Conservation (phyloP, 2,113 vertebrate species). For the Rostratula benghalensis region DNA sequence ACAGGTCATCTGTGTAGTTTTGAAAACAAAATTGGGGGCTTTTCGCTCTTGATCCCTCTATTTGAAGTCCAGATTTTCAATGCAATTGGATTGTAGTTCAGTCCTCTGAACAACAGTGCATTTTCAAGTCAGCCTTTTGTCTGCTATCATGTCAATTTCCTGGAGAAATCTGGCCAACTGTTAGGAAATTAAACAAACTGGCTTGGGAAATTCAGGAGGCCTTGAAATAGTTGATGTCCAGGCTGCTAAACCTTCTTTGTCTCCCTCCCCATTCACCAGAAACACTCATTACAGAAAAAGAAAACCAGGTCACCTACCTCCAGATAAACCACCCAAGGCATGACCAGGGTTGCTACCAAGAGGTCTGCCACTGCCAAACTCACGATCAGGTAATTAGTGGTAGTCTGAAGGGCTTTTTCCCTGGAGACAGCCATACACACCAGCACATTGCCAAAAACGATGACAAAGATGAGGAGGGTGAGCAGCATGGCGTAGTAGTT, state of each 20-base stretch:
- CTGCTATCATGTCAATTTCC: neutral
- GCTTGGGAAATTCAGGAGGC: neutral
- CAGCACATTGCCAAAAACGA: conserved; percentile 95
- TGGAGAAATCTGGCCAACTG: neutral
- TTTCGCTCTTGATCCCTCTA: neutral
- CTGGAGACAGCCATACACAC: conserved; percentile 97
- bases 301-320: conserved; percentile 79
- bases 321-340: conserved; percentile 97
- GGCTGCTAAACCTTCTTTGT: neutral
- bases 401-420: conserved; percentile 96
- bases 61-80: neutral
- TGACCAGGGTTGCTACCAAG: conserved; percentile 92
- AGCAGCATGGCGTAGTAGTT: conserved; percentile 98
- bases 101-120: neutral
- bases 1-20: neutral
- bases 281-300: neutral
- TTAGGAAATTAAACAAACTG: neutral
- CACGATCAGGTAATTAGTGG: conserved; percentile 98
- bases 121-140: neutral
- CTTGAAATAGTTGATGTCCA: neutral
- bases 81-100: neutral
- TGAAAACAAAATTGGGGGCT: neutral
- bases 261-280: neutral
- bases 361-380: conserved; percentile 96
- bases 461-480: conserved; percentile 94